Percentiles rank a stretch among this genome's conserved stretches.
Conservation (phyloP, 2,113 vertebrate species). For the Leucopsar rothschildi region DNA sequence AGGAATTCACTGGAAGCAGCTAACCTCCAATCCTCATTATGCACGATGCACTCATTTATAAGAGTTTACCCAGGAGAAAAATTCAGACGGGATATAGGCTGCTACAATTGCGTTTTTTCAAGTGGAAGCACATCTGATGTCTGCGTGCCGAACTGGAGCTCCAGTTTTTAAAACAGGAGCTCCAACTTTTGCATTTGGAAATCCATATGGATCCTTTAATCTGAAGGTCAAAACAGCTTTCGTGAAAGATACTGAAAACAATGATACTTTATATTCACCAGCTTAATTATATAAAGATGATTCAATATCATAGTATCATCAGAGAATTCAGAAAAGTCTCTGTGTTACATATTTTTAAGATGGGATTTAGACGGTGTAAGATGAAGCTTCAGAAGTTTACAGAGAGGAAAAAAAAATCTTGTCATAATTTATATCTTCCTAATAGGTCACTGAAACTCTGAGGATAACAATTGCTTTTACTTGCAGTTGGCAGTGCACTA, state of each 20-base stretch:
- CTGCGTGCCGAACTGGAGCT: background rate
- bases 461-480: background rate
- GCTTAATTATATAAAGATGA: constrained; percentile 33
- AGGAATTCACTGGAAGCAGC: constrained; percentile 55
- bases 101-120: constrained; percentile 45
- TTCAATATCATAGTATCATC: constrained; percentile 1
- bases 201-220: constrained; percentile 53
- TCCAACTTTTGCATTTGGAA: constrained; percentile 43
- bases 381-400: constrained; percentile 1
- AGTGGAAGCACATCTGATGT: constrained; percentile 34
- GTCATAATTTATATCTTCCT: constrained; percentile 31
- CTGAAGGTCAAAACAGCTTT: constrained; percentile 46
- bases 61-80: constrained; percentile 57
- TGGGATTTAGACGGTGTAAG: background rate
- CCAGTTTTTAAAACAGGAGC: constrained; percentile 51
- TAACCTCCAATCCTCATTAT: constrained; percentile 62
- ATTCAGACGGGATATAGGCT: constrained; percentile 6
- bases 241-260: constrained; percentile 42
- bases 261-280: constrained; percentile 28
- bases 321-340: background rate
- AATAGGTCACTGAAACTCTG: constrained; percentile 9
- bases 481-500: background rate
- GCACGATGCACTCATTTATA: constrained; percentile 32
- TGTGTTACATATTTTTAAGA: constrained; percentile 29
- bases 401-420: background rate